Evolutionary conservation across 1,140 invertebrate genomes (phyloP).

Genomic region (Neotoxoptera formosana): DNA sequence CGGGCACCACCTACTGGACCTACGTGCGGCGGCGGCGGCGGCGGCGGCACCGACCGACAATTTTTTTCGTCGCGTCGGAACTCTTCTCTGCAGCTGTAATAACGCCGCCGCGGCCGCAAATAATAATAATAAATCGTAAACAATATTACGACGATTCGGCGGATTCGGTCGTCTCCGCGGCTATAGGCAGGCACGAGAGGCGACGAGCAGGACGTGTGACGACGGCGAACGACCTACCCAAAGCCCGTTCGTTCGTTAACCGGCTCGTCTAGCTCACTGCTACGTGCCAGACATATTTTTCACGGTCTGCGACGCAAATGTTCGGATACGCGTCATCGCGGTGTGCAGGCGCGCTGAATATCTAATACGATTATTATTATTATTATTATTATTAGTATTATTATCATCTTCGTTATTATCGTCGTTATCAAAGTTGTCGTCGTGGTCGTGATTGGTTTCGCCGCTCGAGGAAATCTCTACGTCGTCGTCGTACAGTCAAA

Average conservation of each 20-base stretch:
- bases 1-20: no score
- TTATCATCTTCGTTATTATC: background rate
- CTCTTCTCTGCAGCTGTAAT: no score
- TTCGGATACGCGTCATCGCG: background rate
- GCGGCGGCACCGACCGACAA: no score
- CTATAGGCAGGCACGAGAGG: background rate
- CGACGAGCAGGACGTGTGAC: background rate
- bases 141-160: background rate
- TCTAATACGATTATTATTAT: background rate
- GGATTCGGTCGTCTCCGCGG: background rate
- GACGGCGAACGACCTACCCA: background rate
- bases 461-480: background rate
- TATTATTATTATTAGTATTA: background rate
- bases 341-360: background rate
- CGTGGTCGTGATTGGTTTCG: background rate
- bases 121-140: slow-evolving; percentile 14
- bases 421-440: background rate
- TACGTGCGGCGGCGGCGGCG: no score
- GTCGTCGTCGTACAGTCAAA: fast-evolving
- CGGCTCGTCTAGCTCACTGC: background rate
- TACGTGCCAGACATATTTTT: slow-evolving; percentile 45
- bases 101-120: background rate
- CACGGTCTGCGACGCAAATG: background rate
- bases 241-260: slow-evolving; percentile 33
- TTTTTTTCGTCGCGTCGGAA: background rate